These are phyloP conservation scores for Trichogramma evanescens DNA, from an alignment of 2,888 invertebrate genomes.

Conservation along the genomic window DNA sequence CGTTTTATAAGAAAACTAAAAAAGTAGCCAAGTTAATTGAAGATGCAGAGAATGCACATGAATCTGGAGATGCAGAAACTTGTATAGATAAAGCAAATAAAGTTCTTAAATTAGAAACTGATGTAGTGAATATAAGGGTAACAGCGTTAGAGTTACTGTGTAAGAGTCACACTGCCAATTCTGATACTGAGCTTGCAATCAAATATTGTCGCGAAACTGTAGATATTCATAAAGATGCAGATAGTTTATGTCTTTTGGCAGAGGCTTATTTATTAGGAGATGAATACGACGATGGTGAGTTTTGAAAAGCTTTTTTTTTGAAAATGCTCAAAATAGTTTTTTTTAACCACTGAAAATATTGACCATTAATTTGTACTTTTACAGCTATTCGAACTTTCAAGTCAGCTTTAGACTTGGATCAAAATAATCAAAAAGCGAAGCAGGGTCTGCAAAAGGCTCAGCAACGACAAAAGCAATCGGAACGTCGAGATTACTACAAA, in stretches of 20 bases:
- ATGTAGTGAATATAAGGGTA: slow-evolving; percentile 64
- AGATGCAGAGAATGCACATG: slow-evolving; percentile 58
- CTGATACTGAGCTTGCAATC: slow-evolving; percentile 67
- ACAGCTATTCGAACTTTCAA: slow-evolving; percentile 81
- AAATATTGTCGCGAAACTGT: slow-evolving; percentile 73
- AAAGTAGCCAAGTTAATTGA: slow-evolving; percentile 77
- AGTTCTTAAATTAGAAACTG: slow-evolving; percentile 63
- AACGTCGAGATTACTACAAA: slow-evolving; percentile 94
- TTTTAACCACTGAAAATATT: not conserved
- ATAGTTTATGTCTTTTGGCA: slow-evolving; percentile 80
- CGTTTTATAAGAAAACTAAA: slow-evolving; percentile 92
- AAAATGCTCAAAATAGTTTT: not conserved
- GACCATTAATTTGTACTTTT: slow-evolving; percentile 25
- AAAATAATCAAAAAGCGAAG: slow-evolving; percentile 70
- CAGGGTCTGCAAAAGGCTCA: slow-evolving; percentile 85
- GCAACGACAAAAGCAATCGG: slow-evolving; percentile 85
- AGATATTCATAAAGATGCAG: slow-evolving; percentile 65
- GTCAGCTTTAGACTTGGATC: slow-evolving; percentile 77
- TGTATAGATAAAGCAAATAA: slow-evolving; percentile 66
- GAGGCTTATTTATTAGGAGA: slow-evolving; percentile 87
- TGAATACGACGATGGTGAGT: slow-evolving; percentile 78
- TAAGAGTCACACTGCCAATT: slow-evolving; percentile 67
- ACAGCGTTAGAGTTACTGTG: slow-evolving; percentile 74
- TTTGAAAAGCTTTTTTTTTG: not conserved
- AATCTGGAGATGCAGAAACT: slow-evolving; percentile 57